Conservation (phyloP, 2,113 vertebrate genomes). For the Strix aluco region DNA sequence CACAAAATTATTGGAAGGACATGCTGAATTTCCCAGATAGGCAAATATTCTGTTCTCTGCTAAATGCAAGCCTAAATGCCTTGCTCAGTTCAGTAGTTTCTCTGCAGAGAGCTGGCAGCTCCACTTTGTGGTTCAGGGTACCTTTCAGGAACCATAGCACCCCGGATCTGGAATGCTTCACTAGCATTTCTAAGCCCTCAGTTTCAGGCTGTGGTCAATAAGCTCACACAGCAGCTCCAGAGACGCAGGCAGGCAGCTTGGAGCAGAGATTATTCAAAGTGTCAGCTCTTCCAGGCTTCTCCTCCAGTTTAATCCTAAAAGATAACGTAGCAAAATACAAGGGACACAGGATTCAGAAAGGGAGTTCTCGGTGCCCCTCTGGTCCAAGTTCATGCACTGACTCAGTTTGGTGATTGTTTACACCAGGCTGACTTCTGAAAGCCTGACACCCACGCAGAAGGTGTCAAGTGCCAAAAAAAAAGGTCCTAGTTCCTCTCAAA, state of each 20-base stretch:
- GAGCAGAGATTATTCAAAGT: neutral
- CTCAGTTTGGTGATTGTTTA: neutral
- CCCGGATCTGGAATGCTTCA: neutral
- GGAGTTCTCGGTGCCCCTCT: neutral
- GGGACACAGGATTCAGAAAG: neutral
- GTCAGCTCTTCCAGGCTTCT: neutral
- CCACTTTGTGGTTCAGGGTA: neutral
- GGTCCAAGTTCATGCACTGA: neutral
- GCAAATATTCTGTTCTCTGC: neutral
- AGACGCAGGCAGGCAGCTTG: neutral
- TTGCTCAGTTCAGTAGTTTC: neutral
- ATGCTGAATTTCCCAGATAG: neutral
- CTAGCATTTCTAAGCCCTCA: neutral
- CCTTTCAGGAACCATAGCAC: neutral
- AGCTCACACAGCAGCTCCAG: neutral
- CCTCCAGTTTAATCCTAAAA: neutral
- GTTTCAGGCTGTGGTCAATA: neutral
- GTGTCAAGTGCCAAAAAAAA: neutral
- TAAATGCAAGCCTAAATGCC: neutral
- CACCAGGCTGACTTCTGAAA: neutral
- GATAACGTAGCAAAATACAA: neutral
- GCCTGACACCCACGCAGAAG: neutral
- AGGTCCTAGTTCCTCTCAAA: neutral
- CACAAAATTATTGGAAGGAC: neutral
- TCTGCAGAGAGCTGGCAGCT: neutral